Conservation (phyloP, 1,140 invertebrate species). For the Apocrypta bakeri region DNA sequence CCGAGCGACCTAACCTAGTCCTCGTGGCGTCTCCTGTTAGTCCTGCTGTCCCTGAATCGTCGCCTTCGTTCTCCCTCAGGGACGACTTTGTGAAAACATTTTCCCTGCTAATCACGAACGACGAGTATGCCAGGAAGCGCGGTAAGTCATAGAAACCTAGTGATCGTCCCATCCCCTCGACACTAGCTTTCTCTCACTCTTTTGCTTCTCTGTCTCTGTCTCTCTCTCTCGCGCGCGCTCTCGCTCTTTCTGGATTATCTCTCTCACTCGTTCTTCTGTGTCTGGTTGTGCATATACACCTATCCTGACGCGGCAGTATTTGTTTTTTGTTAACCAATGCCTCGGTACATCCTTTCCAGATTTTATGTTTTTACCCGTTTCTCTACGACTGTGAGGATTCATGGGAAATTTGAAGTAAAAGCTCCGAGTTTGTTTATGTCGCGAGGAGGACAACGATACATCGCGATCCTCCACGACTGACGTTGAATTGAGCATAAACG, state of each 20-base stretch:
- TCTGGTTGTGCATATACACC: not conserved
- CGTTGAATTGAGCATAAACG: constrained; percentile 24
- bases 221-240: too few relatives aligned
- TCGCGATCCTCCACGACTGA: not conserved
- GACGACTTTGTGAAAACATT: not conserved
- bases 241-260: too few relatives aligned
- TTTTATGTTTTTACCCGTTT: too few relatives aligned
- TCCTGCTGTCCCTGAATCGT: not conserved
- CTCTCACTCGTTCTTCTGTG: not conserved
- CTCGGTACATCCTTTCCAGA: too few relatives aligned
- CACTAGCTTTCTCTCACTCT: not conserved
- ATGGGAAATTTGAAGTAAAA: not conserved
- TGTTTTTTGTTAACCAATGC: too few relatives aligned
- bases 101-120: not conserved
- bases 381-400: too few relatives aligned
- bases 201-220: not conserved
- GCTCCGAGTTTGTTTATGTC: constrained; percentile 6
- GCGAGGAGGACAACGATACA: not conserved
- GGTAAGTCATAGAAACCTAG: constrained; percentile 28
- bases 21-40: constrained; percentile 30
- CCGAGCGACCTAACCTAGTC: constrained; percentile 42
- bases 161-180: not conserved
- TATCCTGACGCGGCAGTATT: not conserved
- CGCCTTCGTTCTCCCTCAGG: not conserved
- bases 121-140: constrained; percentile 35